Base-by-base conservation (phyloP, 2,113 vertebrate genomes). In the Arenaria interpres region DNA sequence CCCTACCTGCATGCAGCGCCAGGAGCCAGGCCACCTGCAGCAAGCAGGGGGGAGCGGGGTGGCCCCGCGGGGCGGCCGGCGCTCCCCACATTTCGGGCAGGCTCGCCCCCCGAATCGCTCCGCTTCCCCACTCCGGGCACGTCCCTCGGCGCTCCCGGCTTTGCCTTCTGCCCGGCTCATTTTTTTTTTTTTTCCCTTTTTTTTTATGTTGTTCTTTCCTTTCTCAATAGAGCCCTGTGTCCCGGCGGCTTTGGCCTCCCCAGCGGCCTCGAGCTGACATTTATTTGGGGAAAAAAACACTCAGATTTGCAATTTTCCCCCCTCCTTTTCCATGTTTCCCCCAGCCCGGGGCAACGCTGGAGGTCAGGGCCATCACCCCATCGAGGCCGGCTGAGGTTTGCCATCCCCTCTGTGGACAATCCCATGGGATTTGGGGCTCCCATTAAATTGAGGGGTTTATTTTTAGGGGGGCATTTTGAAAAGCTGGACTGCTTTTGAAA, bases 51-150 rank as follows among this genome's bases (percentile, higher is more conserved):
- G 88, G 85, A 91, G 67, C 76, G 45, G 80, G 88, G 41, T 33
- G 91, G n/a, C 90, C 95, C 95, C 91, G 35, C 25, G 53, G 90
- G 67, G 57, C 53, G 24, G 51, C 62, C 71, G 25, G 72, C 20
- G 92, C 87, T 95, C 96, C 96, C 96, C 96, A 95, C 96, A 96
- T 96, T 89, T 95, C 81, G 43, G 95, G 91, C 64, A 82, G 88
- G 60, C 72, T 88, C 33, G 67, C 95, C 95, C 93, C 93, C 90
- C 56, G 56, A 86, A 82, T 79, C 22, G 32, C 87, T 79, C n/a
- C 56, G 41, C 53, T 88, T 92, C 76, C 90, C 73, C 48, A 83
- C 92, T 89, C 96, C 2, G 84, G 96, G 96, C 96, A 96, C 96
- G 96, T 96, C 96, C 90, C 80, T 83, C 80, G 66, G 53, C 64